Conservation (phyloP, 2,113 vertebrate genomes). For the Elephas maximus region DNA sequence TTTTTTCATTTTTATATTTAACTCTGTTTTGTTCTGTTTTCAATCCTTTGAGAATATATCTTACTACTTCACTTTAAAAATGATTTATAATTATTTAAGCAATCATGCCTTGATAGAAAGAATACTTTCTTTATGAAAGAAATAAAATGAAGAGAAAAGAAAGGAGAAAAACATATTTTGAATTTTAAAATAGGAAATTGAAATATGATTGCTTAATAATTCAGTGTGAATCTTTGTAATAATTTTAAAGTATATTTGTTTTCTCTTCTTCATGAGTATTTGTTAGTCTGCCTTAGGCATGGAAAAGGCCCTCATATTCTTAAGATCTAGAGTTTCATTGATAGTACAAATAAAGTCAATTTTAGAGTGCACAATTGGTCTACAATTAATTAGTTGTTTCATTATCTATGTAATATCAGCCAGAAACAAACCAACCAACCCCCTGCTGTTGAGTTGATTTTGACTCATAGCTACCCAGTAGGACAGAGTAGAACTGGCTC, state of each 20-base stretch:
- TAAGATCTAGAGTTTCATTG: constrained; percentile 74
- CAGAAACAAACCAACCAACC: too few relatives aligned
- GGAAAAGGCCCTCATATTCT: constrained; percentile 51
- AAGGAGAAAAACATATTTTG: neutral
- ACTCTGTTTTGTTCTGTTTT: neutral
- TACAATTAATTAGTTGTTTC: constrained; percentile 60
- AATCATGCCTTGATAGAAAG: neutral
- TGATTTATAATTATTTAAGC: neutral
- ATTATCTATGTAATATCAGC: neutral
- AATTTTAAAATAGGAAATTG: neutral
- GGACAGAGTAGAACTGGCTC: too few relatives aligned
- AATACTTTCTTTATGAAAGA: neutral
- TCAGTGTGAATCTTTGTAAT: neutral
- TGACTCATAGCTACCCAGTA: neutral
- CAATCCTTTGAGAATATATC: neutral
- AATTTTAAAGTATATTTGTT: constrained; percentile 49
- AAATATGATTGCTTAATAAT: constrained; percentile 21
- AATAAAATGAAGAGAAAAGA: neutral
- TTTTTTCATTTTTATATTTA: neutral
- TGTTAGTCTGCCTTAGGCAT: constrained; percentile 16
- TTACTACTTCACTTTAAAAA: neutral
- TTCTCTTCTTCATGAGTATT: constrained; percentile 19
- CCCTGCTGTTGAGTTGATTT: neutral
- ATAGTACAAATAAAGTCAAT: constrained; percentile 39
- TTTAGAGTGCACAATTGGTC: neutral